Conservation (phyloP, 2,888 invertebrate genomes). For the Biston betularia region DNA sequence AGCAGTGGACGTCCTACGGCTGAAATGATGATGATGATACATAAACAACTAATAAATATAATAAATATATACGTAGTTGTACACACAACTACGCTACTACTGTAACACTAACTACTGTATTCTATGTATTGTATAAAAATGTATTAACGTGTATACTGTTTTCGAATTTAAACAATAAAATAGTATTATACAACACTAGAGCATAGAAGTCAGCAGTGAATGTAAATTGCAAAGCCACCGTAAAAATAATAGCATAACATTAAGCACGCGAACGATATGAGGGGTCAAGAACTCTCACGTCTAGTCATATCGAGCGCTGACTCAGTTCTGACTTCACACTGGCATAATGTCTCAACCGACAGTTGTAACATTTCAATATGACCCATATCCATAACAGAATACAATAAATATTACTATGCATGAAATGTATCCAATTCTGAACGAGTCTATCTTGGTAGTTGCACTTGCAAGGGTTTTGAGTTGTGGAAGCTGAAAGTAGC, state of each 20-base stretch:
- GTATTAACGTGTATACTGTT: background rate
- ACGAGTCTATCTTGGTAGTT: conserved; percentile 46
- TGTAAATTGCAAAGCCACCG: conserved; percentile 7
- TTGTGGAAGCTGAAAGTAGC: conserved; percentile 55
- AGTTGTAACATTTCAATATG: conserved; percentile 11
- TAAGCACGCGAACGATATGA: conserved; percentile 53
- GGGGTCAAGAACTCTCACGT: conserved; percentile 73
- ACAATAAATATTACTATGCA: conserved; percentile 33
- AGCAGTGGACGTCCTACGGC: no score
- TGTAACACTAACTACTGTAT: no score
- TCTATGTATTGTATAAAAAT: no score
- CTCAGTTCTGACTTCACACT: conserved; percentile 49
- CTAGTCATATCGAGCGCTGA: conserved; percentile 77
- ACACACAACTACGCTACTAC: no score
- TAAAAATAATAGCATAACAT: conserved; percentile 20
- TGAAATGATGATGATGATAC: no score
- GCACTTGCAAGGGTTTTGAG: conserved; percentile 53
- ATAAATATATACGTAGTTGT: no score
- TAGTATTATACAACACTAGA: background rate
- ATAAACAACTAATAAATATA: background rate
- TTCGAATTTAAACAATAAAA: background rate
- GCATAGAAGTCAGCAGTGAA: background rate
- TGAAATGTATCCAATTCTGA: conserved; percentile 24
- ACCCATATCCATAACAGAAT: conserved; percentile 32
- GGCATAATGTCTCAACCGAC: conserved; percentile 44